Evolutionary conservation across 2,888 invertebrate genomes (phyloP).

Genomic region (Phrixothrix hirtus): DNA sequence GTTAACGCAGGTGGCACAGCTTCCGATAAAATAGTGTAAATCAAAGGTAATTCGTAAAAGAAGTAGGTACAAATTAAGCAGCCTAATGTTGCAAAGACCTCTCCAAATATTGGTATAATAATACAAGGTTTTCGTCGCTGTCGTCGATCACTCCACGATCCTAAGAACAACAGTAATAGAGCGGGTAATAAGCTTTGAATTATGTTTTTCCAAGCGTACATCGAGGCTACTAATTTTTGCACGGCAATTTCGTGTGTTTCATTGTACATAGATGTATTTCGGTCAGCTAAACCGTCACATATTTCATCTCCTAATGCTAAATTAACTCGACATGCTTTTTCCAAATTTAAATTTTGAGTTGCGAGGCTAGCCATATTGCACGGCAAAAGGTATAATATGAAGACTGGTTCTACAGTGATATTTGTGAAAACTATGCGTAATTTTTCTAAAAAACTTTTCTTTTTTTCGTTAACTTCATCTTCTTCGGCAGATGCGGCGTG

Average conservation of each 20-base stretch:
- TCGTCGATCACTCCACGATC: slow-evolving; percentile 70
- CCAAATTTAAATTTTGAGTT: slow-evolving; percentile 59
- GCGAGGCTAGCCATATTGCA: slow-evolving; percentile 49
- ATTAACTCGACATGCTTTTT: slow-evolving; percentile 62
- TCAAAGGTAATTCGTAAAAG: slow-evolving; percentile 59
- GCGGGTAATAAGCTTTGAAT: slow-evolving; percentile 79
- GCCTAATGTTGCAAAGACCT: slow-evolving; percentile 62
- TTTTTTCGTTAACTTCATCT: slow-evolving; percentile 42
- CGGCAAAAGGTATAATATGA: slow-evolving; percentile 67
- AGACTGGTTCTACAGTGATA: slow-evolving; percentile 68
- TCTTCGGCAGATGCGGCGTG: slow-evolving; percentile 50
- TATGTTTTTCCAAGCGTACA: slow-evolving; percentile 80
- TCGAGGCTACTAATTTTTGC: slow-evolving; percentile 71
- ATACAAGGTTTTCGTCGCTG: slow-evolving; percentile 74
- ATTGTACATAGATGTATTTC: slow-evolving; percentile 39
- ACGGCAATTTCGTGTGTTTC: slow-evolving; percentile 52
- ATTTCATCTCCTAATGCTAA: slow-evolving; percentile 54
- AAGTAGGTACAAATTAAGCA: slow-evolving; percentile 59
- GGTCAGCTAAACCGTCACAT: slow-evolving; percentile 50
- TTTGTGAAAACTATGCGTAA: slow-evolving; percentile 53
- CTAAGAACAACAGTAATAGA: slow-evolving; percentile 73
- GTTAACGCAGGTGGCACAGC: slow-evolving; percentile 59
- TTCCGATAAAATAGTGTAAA: slow-evolving; percentile 60
- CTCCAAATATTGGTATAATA: slow-evolving; percentile 75
- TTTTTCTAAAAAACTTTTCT: slow-evolving; percentile 3